Conservation (phyloP, 2,888 invertebrate genomes). For the Himalopsyche tibetana region DNA sequence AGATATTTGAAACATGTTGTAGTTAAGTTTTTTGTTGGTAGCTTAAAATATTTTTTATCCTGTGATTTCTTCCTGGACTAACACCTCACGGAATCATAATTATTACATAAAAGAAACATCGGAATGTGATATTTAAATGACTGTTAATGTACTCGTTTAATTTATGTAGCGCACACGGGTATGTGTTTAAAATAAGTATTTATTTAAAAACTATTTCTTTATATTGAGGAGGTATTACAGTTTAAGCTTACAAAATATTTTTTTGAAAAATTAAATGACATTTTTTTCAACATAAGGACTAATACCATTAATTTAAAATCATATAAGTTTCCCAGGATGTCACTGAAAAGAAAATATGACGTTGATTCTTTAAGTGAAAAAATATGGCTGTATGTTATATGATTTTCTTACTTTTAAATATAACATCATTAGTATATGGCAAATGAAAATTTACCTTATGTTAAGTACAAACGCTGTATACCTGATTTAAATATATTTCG, state of each 20-base stretch:
- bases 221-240: slow-evolving; percentile 38
- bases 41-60: slow-evolving; percentile 5
- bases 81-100: slow-evolving; percentile 6
- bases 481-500: slow-evolving; percentile 34
- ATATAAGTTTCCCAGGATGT: not conserved
- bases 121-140: slow-evolving; percentile 40
- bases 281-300: not conserved
- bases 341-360: slow-evolving; percentile 23
- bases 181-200: not conserved
- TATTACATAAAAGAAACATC: slow-evolving; percentile 10
- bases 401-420: slow-evolving; percentile 27
- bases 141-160: not conserved
- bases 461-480: slow-evolving; percentile 43
- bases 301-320: slow-evolving; percentile 13
- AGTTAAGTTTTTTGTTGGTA: slow-evolving; percentile 5
- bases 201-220: not conserved
- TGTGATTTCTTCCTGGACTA: slow-evolving; percentile 11
- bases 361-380: slow-evolving; percentile 40
- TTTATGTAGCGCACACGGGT: not conserved
- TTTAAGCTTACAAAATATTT: slow-evolving; percentile 18
- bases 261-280: slow-evolving; percentile 2
- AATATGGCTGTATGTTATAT: slow-evolving; percentile 37
- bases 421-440: slow-evolving; percentile 41
- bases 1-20: slow-evolving; percentile 22
- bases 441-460: slow-evolving; percentile 36